Conservation (phyloP, 1,140 invertebrate genomes). For the Oncopodura yosiiana region DNA sequence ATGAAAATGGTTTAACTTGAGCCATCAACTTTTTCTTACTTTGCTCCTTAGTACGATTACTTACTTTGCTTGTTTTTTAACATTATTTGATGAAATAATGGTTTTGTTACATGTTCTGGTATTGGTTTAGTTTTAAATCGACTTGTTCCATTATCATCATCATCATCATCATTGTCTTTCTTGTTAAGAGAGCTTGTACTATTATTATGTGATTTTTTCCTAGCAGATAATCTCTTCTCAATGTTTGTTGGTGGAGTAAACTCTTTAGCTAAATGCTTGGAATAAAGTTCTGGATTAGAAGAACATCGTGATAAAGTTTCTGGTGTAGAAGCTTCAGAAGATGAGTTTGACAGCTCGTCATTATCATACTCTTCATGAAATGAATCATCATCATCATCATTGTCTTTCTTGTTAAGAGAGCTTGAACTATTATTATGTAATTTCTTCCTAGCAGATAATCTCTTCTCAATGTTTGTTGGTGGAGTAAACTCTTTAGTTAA, state of each 20-base stretch:
- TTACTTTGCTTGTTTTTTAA: slow-evolving; percentile 30
- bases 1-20: slow-evolving; percentile 34
- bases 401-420: background rate
- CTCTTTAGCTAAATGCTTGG: slow-evolving; percentile 14
- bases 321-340: slow-evolving; percentile 11
- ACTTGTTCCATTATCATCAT: background rate
- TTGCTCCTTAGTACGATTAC: slow-evolving; percentile 25
- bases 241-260: slow-evolving; percentile 26
- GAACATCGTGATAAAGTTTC: slow-evolving; percentile 29
- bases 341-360: slow-evolving; percentile 1
- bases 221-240: slow-evolving; percentile 16
- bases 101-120: slow-evolving; percentile 29
- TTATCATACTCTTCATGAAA: background rate
- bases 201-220: slow-evolving; percentile 22
- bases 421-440: slow-evolving; percentile 25
- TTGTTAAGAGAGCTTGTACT: slow-evolving; percentile 21
- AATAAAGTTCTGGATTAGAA: slow-evolving; percentile 28
- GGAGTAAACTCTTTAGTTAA: slow-evolving; percentile 25
- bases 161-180: background rate
- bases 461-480: slow-evolving; percentile 29
- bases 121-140: slow-evolving; percentile 28
- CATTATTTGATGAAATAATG: slow-evolving; percentile 32
- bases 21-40: slow-evolving; percentile 30
- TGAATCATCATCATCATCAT: background rate
- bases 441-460: slow-evolving; percentile 11